Base-by-base conservation (phyloP, 2,797 vertebrate species). In the Pogonophryne albipinna region DNA sequence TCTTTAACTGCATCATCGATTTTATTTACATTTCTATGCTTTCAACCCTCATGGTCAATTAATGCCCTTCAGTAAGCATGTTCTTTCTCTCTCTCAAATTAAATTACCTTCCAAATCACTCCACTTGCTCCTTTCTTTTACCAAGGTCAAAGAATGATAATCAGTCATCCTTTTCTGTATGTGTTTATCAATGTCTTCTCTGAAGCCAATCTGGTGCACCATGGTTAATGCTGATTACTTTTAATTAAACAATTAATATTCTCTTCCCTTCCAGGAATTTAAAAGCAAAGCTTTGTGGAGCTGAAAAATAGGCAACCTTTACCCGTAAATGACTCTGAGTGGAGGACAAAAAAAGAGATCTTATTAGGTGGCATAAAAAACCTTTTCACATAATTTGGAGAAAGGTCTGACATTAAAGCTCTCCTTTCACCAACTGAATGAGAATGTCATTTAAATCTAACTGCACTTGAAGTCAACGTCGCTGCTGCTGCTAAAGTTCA, bases 121-220 rank as follows among this genome's bases (percentile, higher is more conserved):
- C 10, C 4, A 4, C 14, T 2, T 49, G 56, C 34, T 70, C 47
- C 38, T 49, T 50, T 64, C 13, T 68, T 66, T 57, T 15, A 57
- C 64, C 58, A 76, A 79, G 79, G 73, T 80, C 68, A 80, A 64
- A 55, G 9, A 68, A 81, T 65, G 20, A 53, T 53, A 64, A 74
- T 78, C 64, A 57, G 45, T 14, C 15, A n/a, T 47, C 9, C 12
- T 67, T 46, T n/a, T 53, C 20, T 58, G 57, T 19, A 0, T 15
- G 1, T 38, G 58, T 58, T 73, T 41, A 27, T 55, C 31, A 69
- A 34, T 61, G 17, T 59, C 3, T 55, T 41, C 41, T 58, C 31
- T 1, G 1, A 17, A 64, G 19, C 17, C 17, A 52, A 10, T 45
- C 7, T 15, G 41, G 0, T 42, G 19, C 44, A 31, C 34, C 8